Percentiles rank a stretch among this genome's conserved stretches.
phyloP scores from a whole-genome alignment of 2,888 invertebrate genomes.

The Habroteleia sp. region DNA sequence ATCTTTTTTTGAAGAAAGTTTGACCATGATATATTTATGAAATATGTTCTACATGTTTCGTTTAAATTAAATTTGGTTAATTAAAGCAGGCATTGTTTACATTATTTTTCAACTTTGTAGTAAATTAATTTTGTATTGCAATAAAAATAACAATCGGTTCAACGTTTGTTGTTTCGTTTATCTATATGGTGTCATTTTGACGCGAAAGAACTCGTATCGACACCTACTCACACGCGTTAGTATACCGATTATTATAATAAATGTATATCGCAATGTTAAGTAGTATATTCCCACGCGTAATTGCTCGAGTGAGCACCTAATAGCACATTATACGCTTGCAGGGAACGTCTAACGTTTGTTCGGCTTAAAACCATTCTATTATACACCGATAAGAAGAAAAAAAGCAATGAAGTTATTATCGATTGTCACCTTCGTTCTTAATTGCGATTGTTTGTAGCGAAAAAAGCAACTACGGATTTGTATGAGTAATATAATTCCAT shows the following conservation, averaged over 20 bases:
- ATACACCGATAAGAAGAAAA: conserved; percentile 51
- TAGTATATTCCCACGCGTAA: conserved; percentile 65
- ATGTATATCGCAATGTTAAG: conserved; percentile 62
- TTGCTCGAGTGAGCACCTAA: conserved; percentile 53
- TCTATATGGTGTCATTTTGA: conserved; percentile 53
- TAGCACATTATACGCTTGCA: conserved; percentile 54
- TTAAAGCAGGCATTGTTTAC: conserved; percentile 8
- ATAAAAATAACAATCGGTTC: too few species aligned
- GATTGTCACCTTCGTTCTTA: conserved; percentile 58
- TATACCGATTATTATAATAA: conserved; percentile 61
- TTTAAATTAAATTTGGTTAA: too few species aligned
- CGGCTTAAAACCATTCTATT: conserved; percentile 45
- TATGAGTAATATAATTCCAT: conserved; percentile 32
- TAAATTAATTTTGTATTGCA: too few species aligned
- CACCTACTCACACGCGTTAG: conserved; percentile 57
- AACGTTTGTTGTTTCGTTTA: conserved; percentile 54
- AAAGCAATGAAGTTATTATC: conserved; percentile 57
- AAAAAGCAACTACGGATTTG: conserved; percentile 26
- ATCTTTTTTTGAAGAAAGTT: too few species aligned
- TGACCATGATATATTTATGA: too few species aligned
- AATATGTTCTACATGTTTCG: too few species aligned
- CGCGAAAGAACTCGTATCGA: conserved; percentile 42
- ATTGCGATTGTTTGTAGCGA: conserved; percentile 37
- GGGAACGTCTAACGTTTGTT: conserved; percentile 53
- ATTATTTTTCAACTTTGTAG: conserved; percentile 4